phyloP scores from a whole-genome alignment of 2,888 invertebrate species.

The Melolontha melolontha region DNA sequence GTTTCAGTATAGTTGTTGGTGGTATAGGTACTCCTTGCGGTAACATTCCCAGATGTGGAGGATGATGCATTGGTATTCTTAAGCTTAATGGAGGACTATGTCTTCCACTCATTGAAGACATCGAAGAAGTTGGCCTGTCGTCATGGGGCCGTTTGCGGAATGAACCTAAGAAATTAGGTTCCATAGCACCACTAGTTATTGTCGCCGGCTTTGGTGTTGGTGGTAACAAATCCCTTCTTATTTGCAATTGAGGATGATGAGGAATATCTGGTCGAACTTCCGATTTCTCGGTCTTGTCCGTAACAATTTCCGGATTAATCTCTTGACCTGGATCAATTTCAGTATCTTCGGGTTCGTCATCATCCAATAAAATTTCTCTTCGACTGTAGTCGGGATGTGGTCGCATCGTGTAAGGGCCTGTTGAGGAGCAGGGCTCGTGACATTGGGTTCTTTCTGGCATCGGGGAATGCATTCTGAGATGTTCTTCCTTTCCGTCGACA shows the following conservation, averaged over 20 bases:
- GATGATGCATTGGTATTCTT: slow-evolving; percentile 54
- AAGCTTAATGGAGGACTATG: slow-evolving; percentile 59
- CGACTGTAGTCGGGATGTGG: slow-evolving; percentile 71
- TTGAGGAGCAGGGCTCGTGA: slow-evolving; percentile 66
- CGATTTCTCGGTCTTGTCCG: slow-evolving; percentile 77
- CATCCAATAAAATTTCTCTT: slow-evolving; percentile 61
- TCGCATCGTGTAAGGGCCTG: slow-evolving; percentile 78
- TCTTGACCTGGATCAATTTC: slow-evolving; percentile 64
- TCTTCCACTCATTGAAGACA: slow-evolving; percentile 58
- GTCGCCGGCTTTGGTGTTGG: slow-evolving; percentile 62
- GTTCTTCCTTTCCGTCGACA: slow-evolving; percentile 59
- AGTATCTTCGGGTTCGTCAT: slow-evolving; percentile 60
- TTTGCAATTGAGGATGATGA: slow-evolving; percentile 71
- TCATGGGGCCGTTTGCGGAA: slow-evolving; percentile 72
- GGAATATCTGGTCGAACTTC: slow-evolving; percentile 62
- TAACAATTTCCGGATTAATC: slow-evolving; percentile 59
- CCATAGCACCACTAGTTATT: slow-evolving; percentile 65
- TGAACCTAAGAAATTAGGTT: slow-evolving; percentile 67
- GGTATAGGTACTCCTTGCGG: slow-evolving; percentile 55
- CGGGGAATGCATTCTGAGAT: slow-evolving; percentile 67
- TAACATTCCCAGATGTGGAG: slow-evolving; percentile 50
- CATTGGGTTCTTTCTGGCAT: slow-evolving; percentile 76
- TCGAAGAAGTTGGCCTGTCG: slow-evolving; percentile 64
- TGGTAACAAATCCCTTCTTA: slow-evolving; percentile 79
- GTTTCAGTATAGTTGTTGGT: slow-evolving; percentile 60